Percentiles rank a stretch among this genome's conserved stretches.
These are phyloP conservation scores for Trematomus bernacchii DNA, from an alignment of 2,797 vertebrate genomes.

Conservation along the genomic window DNA sequence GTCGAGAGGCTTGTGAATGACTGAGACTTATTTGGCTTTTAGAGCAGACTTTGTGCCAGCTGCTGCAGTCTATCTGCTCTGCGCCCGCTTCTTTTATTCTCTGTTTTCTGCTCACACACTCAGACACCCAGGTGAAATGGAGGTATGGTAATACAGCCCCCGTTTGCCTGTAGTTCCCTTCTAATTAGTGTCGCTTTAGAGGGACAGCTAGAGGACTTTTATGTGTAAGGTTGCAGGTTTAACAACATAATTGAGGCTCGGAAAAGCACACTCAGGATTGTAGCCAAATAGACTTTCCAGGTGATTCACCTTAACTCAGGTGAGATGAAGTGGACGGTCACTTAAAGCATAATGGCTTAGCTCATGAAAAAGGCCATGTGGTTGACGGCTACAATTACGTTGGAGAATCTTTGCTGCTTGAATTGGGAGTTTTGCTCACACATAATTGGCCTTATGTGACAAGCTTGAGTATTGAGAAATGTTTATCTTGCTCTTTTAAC, in stretches of 20 bases:
- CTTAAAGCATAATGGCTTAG: constrained; percentile 32
- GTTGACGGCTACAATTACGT: constrained; percentile 36
- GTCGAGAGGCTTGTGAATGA: constrained; percentile 56
- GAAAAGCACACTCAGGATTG: constrained; percentile 43
- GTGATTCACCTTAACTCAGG: constrained; percentile 53
- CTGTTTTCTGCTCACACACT: constrained; percentile 36
- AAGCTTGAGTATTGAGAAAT: constrained; percentile 5
- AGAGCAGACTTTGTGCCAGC: constrained; percentile 30
- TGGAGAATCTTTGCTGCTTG: constrained; percentile 27
- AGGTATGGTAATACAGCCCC: constrained; percentile 65
- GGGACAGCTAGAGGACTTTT: constrained; percentile 67
- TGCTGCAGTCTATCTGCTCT: constrained; percentile 21
- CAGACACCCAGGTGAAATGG: constrained; percentile 50
- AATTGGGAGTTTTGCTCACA: constrained; percentile 22
- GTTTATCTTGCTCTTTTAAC: constrained; percentile 28
- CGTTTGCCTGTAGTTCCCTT: constrained; percentile 58
- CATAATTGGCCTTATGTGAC: constrained; percentile 45
- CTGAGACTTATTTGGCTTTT: constrained; percentile 31
- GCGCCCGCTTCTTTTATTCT: constrained; percentile 23
- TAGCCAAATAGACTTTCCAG: constrained; percentile 57
- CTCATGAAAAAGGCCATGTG: constrained; percentile 39
- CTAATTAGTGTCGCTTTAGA: constrained; percentile 80
- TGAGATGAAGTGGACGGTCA: constrained; percentile 47
- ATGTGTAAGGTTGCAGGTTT: constrained; percentile 73
- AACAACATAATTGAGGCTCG: constrained; percentile 76